Base-by-base conservation (phyloP, 2,113 vertebrate genomes). In the Prionailurus bengalensis region DNA sequence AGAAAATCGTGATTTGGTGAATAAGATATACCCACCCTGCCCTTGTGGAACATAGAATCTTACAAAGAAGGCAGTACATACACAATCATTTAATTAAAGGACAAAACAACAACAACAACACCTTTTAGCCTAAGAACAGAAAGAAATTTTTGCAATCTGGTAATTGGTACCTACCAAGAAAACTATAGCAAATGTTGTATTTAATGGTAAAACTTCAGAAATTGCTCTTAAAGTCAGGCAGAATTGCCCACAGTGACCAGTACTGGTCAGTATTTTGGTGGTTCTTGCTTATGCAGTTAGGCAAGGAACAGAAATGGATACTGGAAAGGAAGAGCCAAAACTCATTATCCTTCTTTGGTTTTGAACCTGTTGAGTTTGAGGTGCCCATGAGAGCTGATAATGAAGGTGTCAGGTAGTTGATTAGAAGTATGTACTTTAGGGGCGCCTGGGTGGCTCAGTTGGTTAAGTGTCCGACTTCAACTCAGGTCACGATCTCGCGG, bases 11-110 rank as follows among this genome's bases (percentile, higher is more conserved):
- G 65, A 66, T 73, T 8, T 36, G 31, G 3, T 76, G 25, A 88
- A 15, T 51, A 93, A 48, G 95, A 53, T 91, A n/a, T 1, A 82
- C 14, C 29, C 14, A 15, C 36, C 70, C 11, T 91, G 12, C 5
- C 61, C 39, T 88, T 87, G 63, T 91, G 42, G 42, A 89, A 63
- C 29, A 80, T 61, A 73, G 42, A 73, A 15, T 81, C 82, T 95
- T 39, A 31, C 51, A 79, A 65, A 61, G 68, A 90, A 91, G 39
- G 51, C 14, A 68, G 71, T 76, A 36, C 7, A 83, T 63, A 79
- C 9, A 80, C n/a, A 91, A n/a, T 92, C 39, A 80, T 95, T 96
- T 95, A 66, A 61, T 58, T 85, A 90, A 97, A 94, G 19, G 89
- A 87, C 31, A 91, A 53, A 96, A 88, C 55, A 91, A 51, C 45